Conservation (phyloP, 1,140 invertebrate genomes). For the Cylas formicarius region DNA sequence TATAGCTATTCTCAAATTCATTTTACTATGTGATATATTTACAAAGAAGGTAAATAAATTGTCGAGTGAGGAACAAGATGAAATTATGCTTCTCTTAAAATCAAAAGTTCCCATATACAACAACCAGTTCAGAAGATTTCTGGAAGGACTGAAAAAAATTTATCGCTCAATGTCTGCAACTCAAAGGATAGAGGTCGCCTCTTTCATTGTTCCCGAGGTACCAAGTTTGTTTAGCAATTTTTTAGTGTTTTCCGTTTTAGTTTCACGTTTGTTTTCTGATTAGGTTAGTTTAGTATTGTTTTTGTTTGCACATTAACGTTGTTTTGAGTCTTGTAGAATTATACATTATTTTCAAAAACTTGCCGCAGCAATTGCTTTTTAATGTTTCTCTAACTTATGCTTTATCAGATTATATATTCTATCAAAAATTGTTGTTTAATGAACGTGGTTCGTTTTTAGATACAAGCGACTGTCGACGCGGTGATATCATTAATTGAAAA, state of each 20-base stretch:
- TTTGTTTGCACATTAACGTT: not conserved
- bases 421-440: too few relatives aligned
- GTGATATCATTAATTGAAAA: slow-evolving; percentile 47
- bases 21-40: slow-evolving; percentile 57
- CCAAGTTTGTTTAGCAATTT: too few relatives aligned
- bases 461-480: slow-evolving; percentile 49
- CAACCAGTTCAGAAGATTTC: slow-evolving; percentile 51
- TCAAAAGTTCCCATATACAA: slow-evolving; percentile 57
- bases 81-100: slow-evolving; percentile 59
- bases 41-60: slow-evolving; percentile 50
- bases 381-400: too few relatives aligned
- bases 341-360: not conserved
- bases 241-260: not conserved
- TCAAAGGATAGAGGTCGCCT: slow-evolving; percentile 53
- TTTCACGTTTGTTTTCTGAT: not conserved
- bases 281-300: not conserved
- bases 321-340: too few relatives aligned
- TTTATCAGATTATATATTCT: too few relatives aligned
- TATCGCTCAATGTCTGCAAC: slow-evolving; percentile 48
- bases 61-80: slow-evolving; percentile 52
- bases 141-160: slow-evolving; percentile 52
- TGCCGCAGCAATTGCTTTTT: slow-evolving; percentile 2
- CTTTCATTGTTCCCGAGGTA: slow-evolving; percentile 57
- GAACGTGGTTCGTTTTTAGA: slow-evolving; percentile 41
- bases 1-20: slow-evolving; percentile 46